These are phyloP conservation scores for Clarias batrachus DNA, from an alignment of 2,113 vertebrate genomes.

Conservation along the genomic window DNA sequence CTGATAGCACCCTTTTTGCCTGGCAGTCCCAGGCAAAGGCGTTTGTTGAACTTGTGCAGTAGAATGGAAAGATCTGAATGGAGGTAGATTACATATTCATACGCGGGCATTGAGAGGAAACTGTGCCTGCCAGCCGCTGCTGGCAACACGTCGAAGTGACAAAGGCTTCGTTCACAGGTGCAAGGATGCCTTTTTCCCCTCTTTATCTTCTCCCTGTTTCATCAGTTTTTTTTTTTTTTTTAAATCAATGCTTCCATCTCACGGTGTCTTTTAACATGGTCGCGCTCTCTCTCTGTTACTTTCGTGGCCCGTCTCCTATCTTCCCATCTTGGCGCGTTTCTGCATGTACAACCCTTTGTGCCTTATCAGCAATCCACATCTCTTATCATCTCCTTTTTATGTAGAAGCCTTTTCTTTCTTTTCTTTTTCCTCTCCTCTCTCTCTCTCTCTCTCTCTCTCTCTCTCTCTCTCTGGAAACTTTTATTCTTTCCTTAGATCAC, in stretches of 20 bases:
- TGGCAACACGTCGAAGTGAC: conserved; percentile 46
- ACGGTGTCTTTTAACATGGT: conserved; percentile 41
- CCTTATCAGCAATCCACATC: conserved; percentile 68
- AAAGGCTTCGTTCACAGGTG: conserved; percentile 68
- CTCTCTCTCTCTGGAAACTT: conserved; percentile 21
- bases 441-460: conserved; percentile 14
- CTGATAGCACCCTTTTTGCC: conserved; percentile 23
- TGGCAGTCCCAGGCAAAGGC: conserved; percentile 28
- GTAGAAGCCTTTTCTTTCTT: conserved; percentile 53
- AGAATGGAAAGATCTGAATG: conserved; percentile 70
- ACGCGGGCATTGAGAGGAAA: conserved; percentile 70
- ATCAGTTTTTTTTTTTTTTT: conserved; percentile 5
- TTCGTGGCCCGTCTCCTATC: conserved; percentile 61
- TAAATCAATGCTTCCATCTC: conserved; percentile 21
- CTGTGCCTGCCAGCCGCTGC: conserved; percentile 62
- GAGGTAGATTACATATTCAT: conserved; percentile 73
- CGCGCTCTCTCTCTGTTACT: conserved; percentile 49
- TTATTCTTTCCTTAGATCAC: conserved; percentile 24
- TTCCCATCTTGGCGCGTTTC: conserved; percentile 71
- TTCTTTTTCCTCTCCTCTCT: not conserved
- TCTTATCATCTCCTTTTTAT: conserved; percentile 74
- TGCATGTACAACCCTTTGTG: conserved; percentile 72
- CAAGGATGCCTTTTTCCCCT: conserved; percentile 37
- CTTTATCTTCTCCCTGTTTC: conserved; percentile 36
- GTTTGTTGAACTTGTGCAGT: conserved; percentile 33